Evolutionary conservation across 1,140 invertebrate species (phyloP).

Genomic region (Trachymyrmex septentrionalis): DNA sequence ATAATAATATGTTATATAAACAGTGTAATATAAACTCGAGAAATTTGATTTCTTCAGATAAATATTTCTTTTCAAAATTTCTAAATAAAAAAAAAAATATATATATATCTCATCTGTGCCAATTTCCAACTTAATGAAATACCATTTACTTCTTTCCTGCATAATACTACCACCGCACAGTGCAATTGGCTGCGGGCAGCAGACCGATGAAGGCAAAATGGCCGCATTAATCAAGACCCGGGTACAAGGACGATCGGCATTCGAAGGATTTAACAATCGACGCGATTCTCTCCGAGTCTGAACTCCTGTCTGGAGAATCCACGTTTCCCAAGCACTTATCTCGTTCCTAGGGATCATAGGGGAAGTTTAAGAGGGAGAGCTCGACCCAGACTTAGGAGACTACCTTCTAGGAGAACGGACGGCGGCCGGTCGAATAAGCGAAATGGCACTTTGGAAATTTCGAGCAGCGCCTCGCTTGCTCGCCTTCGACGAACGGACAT

Average conservation of each 20-base stretch:
- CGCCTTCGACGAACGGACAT: constrained; percentile 64
- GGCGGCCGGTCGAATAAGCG: constrained; percentile 51
- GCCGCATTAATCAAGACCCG: constrained; percentile 44
- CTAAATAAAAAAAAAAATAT: background rate
- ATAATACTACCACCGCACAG: background rate
- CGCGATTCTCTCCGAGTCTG: constrained; percentile 8
- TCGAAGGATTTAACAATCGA: constrained; percentile 56
- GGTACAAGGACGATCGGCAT: constrained; percentile 45
- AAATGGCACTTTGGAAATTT: constrained; percentile 62
- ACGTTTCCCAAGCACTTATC: constrained; percentile 54
- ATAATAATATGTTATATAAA: background rate
- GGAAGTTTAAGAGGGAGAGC: background rate
- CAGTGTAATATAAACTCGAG: background rate
- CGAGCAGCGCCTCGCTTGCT: constrained; percentile 55
- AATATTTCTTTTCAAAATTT: background rate
- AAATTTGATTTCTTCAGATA: constrained; percentile 1
- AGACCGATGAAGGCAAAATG: constrained; percentile 17
- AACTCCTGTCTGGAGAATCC: constrained; percentile 10
- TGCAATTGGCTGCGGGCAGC: constrained; percentile 24
- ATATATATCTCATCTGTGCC: background rate
- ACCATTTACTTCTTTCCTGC: constrained; percentile 3
- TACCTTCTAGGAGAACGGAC: constrained; percentile 5
- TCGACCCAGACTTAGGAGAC: background rate
- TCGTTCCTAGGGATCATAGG: background rate
- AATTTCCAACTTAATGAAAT: constrained; percentile 20